Evolutionary conservation across 53 echinoderm and acorn worm genomes (phyloP).

Genomic region (Hippasteria phrygiana): DNA sequence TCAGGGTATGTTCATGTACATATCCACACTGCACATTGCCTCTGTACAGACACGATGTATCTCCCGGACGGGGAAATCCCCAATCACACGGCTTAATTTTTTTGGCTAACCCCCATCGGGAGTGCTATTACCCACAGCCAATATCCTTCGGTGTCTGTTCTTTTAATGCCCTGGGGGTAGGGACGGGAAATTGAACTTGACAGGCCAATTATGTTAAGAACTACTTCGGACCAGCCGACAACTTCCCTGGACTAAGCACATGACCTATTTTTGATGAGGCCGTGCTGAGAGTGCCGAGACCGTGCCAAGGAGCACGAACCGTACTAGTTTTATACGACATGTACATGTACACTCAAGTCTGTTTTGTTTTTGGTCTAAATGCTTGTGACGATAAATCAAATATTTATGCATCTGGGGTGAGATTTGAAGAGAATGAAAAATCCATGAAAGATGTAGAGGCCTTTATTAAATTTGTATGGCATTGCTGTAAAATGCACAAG

Average conservation of each 20-base stretch:
- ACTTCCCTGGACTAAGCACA: slow-evolving; percentile 53
- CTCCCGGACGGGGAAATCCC: slow-evolving; percentile 33
- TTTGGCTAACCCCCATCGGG: background rate
- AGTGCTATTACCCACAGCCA: background rate
- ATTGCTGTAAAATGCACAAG: too few relatives aligned
- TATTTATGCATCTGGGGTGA: too few relatives aligned
- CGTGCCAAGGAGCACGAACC: too few relatives aligned
- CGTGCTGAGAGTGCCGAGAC: too few relatives aligned
- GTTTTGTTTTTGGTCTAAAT: too few relatives aligned
- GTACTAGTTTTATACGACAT: too few relatives aligned
- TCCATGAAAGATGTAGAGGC: too few relatives aligned
- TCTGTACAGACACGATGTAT: background rate
- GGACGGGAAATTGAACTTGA: slow-evolving; percentile 40
- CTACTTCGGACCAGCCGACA: slow-evolving; percentile 42
- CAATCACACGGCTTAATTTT: background rate
- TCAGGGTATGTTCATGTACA: background rate
- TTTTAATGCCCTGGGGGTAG: background rate
- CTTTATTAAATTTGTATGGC: too few relatives aligned
- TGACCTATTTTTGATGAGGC: background rate
- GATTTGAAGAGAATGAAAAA: too few relatives aligned
- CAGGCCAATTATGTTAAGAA: slow-evolving; percentile 57
- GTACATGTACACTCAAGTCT: too few relatives aligned
- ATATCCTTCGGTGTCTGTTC: slow-evolving; percentile 7
- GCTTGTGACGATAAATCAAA: too few relatives aligned
- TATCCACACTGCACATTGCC: background rate